A percentile compares a stretch with the other conserved stretches of the same genome.
These are phyloP conservation scores for Tor tambroides DNA, from an alignment of 2,113 vertebrate species.

Conservation along the genomic window DNA sequence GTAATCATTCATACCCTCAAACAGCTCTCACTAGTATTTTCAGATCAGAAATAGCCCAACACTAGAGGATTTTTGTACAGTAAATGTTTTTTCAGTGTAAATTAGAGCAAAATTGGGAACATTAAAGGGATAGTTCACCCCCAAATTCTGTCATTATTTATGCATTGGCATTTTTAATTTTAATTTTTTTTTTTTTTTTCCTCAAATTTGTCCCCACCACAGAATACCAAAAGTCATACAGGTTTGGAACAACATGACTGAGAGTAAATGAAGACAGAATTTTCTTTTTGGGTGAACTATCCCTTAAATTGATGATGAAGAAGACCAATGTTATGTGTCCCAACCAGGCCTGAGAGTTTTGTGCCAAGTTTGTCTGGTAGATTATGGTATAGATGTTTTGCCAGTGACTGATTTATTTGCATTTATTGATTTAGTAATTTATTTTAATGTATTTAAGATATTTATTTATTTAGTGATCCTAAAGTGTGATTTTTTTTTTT, in stretches of 20 bases:
- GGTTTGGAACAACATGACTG: background rate
- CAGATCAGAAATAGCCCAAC: background rate
- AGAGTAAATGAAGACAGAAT: background rate
- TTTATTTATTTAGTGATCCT: background rate
- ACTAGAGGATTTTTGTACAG: background rate
- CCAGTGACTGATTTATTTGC: too few relatives aligned
- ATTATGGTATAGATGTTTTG: too few relatives aligned
- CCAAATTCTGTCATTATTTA: background rate
- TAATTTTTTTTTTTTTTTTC: too few relatives aligned
- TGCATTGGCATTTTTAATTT: background rate
- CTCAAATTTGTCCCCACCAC: background rate
- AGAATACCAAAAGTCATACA: background rate
- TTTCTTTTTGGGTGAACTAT: background rate
- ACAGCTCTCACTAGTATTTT: background rate
- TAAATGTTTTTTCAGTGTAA: background rate
- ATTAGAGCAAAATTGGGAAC: background rate
- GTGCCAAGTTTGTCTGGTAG: too few relatives aligned
- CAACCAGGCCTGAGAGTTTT: background rate
- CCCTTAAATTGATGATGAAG: background rate
- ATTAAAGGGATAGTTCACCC: background rate
- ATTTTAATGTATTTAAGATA: background rate
- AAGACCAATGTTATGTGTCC: background rate
- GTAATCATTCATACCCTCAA: background rate
- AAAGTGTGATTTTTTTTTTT: background rate
- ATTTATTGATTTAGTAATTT: too few relatives aligned